Percentiles rank a stretch among this genome's conserved stretches.
phyloP scores from a whole-genome alignment of 2,888 invertebrate species.

The Priocnemis perturbator region DNA sequence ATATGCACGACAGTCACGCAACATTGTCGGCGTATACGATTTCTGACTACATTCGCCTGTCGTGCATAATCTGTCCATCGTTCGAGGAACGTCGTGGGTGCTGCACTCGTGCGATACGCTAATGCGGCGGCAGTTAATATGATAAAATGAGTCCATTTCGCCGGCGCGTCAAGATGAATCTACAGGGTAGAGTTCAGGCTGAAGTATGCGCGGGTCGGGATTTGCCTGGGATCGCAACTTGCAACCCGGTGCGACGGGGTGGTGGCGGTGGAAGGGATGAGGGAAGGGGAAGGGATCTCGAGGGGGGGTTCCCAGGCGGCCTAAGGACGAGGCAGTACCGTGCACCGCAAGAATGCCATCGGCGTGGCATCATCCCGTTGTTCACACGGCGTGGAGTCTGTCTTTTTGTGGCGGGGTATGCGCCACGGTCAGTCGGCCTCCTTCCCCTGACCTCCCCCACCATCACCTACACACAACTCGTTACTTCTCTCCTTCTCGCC shows the following conservation, averaged over 20 bases:
- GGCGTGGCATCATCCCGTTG: slow-evolving; percentile 33
- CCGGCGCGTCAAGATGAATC: slow-evolving; percentile 11
- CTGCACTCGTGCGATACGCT: neutral
- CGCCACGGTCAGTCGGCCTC: slow-evolving; percentile 21
- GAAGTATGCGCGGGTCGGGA: no score
- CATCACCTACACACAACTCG: neutral
- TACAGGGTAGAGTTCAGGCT: no score
- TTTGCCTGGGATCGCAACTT: no score
- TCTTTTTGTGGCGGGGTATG: slow-evolving; percentile 50
- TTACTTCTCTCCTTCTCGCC: slow-evolving; percentile 1
- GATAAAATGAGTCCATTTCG: neutral
- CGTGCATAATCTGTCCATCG: no score
- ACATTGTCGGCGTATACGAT: no score
- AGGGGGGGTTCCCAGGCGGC: neutral
- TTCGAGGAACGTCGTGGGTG: no score
- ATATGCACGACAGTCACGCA: no score
- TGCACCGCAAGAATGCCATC: slow-evolving; percentile 40
- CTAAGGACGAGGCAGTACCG: slow-evolving; percentile 10
- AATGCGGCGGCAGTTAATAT: neutral
- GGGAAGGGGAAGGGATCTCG: neutral
- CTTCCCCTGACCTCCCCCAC: slow-evolving; percentile 2
- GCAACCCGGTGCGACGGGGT: neutral
- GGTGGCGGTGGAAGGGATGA: neutral
- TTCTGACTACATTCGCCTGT: no score
- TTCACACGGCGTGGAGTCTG: slow-evolving; percentile 43